Percentiles rank a stretch among this genome's conserved stretches.
Conservation (phyloP, 2,888 invertebrate species). For the Tineola bisselliella region DNA sequence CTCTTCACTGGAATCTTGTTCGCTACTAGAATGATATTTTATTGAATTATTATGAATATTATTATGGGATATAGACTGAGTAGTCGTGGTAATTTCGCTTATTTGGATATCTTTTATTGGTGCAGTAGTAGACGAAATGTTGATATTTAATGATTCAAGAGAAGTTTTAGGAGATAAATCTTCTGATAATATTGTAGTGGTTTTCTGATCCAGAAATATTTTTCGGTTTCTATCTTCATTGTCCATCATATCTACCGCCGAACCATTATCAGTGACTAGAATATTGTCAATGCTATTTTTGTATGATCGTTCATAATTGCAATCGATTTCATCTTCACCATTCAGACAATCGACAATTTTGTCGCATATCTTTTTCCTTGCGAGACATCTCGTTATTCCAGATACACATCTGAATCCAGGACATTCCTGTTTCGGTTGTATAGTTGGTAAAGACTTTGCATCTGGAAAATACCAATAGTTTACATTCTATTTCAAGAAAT, state of each 20-base stretch:
- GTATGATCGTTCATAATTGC: conserved; percentile 38
- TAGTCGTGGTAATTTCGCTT: not conserved
- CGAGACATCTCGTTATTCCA: conserved; percentile 74
- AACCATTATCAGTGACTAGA: conserved; percentile 1
- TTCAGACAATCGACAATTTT: conserved; percentile 78
- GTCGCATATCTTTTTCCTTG: conserved; percentile 74
- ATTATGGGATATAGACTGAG: not conserved
- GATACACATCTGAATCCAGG: conserved; percentile 78
- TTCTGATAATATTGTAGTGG: not conserved
- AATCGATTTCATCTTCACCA: conserved; percentile 83
- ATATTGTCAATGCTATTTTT: not conserved
- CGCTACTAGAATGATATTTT: not conserved
- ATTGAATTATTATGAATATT: not conserved
- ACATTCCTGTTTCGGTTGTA: conserved; percentile 70
- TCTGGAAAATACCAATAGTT: conserved; percentile 34
- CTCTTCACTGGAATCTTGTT: not conserved
- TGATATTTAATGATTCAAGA: not conserved
- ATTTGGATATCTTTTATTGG: not conserved
- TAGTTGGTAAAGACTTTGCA: conserved; percentile 48
- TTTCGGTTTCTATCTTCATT: not conserved
- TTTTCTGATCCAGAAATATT: not conserved
- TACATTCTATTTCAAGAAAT: conserved; percentile 15
- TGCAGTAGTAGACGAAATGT: not conserved
- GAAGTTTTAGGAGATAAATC: not conserved
- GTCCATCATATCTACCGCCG: not conserved